Evolutionary conservation across 2,888 invertebrate genomes (phyloP).

Genomic region (Parthenolecanium corni): DNA sequence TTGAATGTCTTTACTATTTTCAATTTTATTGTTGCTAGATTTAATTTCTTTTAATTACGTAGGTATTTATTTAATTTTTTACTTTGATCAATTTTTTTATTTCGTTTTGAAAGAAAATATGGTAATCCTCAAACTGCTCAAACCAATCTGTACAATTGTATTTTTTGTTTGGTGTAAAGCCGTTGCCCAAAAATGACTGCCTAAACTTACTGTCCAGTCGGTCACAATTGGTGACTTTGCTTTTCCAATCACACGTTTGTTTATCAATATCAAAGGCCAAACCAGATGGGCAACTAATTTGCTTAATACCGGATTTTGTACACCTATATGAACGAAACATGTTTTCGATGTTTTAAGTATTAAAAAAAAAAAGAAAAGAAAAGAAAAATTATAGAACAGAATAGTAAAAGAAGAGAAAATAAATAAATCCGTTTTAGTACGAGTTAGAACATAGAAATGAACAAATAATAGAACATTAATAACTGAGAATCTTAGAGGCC

Average conservation of each 20-base stretch:
- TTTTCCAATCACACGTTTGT: constrained; percentile 98
- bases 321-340: constrained; percentile 48
- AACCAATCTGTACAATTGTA: constrained; percentile 12
- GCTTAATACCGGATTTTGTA: constrained; percentile 90
- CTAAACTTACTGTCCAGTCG: constrained; percentile 81
- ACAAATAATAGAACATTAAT: too few relatives aligned
- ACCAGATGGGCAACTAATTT: constrained; percentile 93
- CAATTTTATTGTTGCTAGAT: too few relatives aligned
- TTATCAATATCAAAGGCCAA: constrained; percentile 95
- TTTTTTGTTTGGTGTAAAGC: neutral
- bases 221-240: constrained; percentile 93
- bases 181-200: constrained; percentile 22
- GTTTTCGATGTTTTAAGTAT: neutral
- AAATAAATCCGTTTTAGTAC: too few relatives aligned
- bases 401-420: too few relatives aligned
- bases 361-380: neutral
- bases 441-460: too few relatives aligned
- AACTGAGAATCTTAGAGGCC: too few relatives aligned
- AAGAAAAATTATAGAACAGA: neutral
- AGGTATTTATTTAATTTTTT: too few relatives aligned
- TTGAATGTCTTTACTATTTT: too few relatives aligned
- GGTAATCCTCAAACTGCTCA: neutral
- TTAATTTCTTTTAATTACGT: too few relatives aligned
- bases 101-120: neutral
- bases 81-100: too few relatives aligned